Evolutionary conservation across 2,888 invertebrate genomes (phyloP).

Genomic region (Luperina nickerlii): DNA sequence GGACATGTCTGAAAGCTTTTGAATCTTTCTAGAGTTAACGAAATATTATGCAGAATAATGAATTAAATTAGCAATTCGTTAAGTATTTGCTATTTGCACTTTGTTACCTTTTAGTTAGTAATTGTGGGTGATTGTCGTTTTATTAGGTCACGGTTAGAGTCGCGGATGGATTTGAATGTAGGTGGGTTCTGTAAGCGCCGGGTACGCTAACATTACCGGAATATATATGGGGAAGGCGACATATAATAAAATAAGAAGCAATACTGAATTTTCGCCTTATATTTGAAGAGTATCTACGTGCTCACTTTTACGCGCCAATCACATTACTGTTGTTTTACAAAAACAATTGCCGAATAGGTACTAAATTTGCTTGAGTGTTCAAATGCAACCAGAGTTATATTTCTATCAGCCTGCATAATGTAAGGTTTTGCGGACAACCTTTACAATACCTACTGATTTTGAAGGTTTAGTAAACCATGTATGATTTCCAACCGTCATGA

Average conservation of each 20-base stretch:
- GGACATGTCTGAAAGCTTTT: constrained; percentile 75
- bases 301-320: neutral
- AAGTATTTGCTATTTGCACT: constrained; percentile 44
- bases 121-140: neutral
- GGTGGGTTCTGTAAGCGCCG: neutral
- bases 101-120: constrained; percentile 9
- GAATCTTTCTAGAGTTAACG: constrained; percentile 71
- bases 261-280: neutral
- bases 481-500: no score
- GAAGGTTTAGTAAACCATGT: neutral
- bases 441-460: no score
- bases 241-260: neutral
- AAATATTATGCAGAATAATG: constrained; percentile 68
- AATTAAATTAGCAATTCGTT: constrained; percentile 64
- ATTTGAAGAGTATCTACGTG: neutral
- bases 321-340: neutral
- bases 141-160: neutral
- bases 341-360: neutral
- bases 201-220: neutral
- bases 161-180: neutral
- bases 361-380: neutral
- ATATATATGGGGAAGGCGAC: neutral
- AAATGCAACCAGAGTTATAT: neutral
- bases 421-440: no score
- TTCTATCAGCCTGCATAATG: no score